Percentiles rank a stretch among this genome's conserved stretches.
phyloP scores from a whole-genome alignment of 2,888 invertebrate genomes.

The Stegana nigrithorax region DNA sequence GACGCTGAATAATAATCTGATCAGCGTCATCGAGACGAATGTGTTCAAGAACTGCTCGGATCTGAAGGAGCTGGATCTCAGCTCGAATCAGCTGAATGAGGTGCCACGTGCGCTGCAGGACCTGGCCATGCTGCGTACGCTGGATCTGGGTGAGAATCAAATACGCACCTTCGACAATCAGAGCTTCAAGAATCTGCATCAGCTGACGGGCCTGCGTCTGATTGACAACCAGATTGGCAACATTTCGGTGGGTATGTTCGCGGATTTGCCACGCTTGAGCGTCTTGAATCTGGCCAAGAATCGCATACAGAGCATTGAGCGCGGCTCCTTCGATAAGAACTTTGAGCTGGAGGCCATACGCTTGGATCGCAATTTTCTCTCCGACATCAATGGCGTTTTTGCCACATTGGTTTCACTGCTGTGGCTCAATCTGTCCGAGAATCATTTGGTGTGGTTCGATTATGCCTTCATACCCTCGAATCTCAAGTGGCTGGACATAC shows the following conservation, averaged over 20 bases:
- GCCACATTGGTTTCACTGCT: conserved; percentile 84
- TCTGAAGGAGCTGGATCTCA: conserved; percentile 88
- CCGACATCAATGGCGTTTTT: conserved; percentile 91
- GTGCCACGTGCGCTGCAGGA: conserved; percentile 87
- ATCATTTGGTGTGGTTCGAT: conserved; percentile 93
- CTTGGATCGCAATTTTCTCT: conserved; percentile 87
- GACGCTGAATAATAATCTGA: conserved; percentile 86
- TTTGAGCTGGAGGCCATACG: conserved; percentile 86
- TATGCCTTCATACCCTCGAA: conserved; percentile 91
- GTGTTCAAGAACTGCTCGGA: conserved; percentile 91
- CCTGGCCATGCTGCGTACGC: conserved; percentile 83
- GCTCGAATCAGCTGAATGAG: conserved; percentile 84
- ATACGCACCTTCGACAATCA: conserved; percentile 84
- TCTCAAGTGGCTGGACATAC: conserved; percentile 90
- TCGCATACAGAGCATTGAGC: conserved; percentile 86
- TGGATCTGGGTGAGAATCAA: conserved; percentile 93
- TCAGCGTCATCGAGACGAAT: conserved; percentile 81
- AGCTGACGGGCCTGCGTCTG: conserved; percentile 86
- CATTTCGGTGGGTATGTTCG: conserved; percentile 87
- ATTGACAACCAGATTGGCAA: conserved; percentile 92
- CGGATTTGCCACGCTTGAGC: conserved; percentile 85
- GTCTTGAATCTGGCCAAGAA: conserved; percentile 91
- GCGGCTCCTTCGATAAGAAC: conserved; percentile 86
- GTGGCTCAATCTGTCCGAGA: conserved; percentile 90
- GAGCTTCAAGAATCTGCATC: conserved; percentile 86